These are phyloP conservation scores for Drosophila rhopaloa DNA, from an alignment of 1,140 invertebrate species.

Conservation along the genomic window DNA sequence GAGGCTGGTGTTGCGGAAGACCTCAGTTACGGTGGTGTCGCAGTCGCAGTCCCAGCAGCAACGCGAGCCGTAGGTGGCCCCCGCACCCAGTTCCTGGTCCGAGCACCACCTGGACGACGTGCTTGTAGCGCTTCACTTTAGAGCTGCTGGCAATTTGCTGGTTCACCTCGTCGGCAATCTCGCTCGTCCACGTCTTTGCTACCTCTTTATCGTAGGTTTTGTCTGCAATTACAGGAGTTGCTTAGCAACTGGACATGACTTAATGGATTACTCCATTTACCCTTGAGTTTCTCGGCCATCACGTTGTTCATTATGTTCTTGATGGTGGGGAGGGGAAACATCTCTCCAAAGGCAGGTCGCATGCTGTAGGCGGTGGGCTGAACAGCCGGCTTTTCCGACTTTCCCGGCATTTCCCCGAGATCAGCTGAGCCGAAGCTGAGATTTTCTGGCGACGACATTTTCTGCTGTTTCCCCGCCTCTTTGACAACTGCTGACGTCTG, in stretches of 20 bases:
- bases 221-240: slow-evolving; percentile 43
- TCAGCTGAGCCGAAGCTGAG: not conserved
- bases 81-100: slow-evolving; percentile 72
- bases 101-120: slow-evolving; percentile 72
- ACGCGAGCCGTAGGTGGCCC: slow-evolving; percentile 59
- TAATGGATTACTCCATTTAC: slow-evolving; percentile 33
- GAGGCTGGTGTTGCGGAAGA: slow-evolving; percentile 66
- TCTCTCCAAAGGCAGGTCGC: slow-evolving; percentile 72
- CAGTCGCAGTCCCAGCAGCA: slow-evolving; percentile 76
- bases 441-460: slow-evolving; percentile 1
- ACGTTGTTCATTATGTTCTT: slow-evolving; percentile 60
- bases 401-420: slow-evolving; percentile 29
- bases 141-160: slow-evolving; percentile 60
- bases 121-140: slow-evolving; percentile 67
- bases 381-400: slow-evolving; percentile 24
- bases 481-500: not conserved
- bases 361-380: slow-evolving; percentile 68
- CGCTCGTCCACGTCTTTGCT: slow-evolving; percentile 58
- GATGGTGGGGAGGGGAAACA: slow-evolving; percentile 63
- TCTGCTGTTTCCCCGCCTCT: slow-evolving; percentile 1
- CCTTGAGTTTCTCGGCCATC: slow-evolving; percentile 67
- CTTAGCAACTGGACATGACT: slow-evolving; percentile 35
- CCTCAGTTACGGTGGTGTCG: slow-evolving; percentile 67
- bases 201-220: slow-evolving; percentile 63
- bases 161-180: slow-evolving; percentile 71